Evolutionary conservation across 1,140 invertebrate genomes (phyloP).

Genomic region (Anoplophora glabripennis): DNA sequence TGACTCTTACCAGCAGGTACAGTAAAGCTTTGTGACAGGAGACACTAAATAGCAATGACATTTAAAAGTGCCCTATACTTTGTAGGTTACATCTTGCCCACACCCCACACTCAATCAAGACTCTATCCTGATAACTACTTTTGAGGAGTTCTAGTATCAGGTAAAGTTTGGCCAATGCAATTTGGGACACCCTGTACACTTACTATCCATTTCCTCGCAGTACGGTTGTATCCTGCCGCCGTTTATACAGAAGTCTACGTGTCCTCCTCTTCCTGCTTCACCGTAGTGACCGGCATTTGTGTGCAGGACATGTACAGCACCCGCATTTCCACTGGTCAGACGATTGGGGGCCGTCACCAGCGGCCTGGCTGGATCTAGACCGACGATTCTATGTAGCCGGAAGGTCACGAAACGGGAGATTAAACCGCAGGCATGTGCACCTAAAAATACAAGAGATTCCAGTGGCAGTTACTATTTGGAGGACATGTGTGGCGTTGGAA

Average conservation of each 20-base stretch:
- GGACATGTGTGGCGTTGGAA: neutral
- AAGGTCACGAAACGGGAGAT: conserved; percentile 65
- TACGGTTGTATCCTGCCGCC: conserved; percentile 70
- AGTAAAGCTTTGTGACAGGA: no score
- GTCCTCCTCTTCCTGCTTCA: conserved; percentile 63
- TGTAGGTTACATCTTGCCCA: no score
- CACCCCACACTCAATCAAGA: no score
- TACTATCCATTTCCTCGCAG: conserved; percentile 66
- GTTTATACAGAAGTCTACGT: conserved; percentile 74
- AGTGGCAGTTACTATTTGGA: neutral
- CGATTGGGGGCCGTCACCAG: conserved; percentile 61
- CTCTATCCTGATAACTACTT: no score
- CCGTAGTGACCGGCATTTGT: conserved; percentile 75
- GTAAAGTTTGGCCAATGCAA: no score
- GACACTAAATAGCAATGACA: no score
- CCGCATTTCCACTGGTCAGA: conserved; percentile 65
- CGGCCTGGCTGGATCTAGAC: conserved; percentile 71
- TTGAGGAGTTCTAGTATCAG: no score
- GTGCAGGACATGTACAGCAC: conserved; percentile 70
- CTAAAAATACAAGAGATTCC: conserved; percentile 21
- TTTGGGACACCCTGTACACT: conserved; percentile 31
- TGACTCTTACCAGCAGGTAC: no score
- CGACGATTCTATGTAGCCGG: conserved; percentile 62
- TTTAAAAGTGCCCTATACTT: no score
- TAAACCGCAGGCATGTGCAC: conserved; percentile 70